Conservation (phyloP, 53 echinoderm and acorn worm species). For the Zoroaster sp. region DNA sequence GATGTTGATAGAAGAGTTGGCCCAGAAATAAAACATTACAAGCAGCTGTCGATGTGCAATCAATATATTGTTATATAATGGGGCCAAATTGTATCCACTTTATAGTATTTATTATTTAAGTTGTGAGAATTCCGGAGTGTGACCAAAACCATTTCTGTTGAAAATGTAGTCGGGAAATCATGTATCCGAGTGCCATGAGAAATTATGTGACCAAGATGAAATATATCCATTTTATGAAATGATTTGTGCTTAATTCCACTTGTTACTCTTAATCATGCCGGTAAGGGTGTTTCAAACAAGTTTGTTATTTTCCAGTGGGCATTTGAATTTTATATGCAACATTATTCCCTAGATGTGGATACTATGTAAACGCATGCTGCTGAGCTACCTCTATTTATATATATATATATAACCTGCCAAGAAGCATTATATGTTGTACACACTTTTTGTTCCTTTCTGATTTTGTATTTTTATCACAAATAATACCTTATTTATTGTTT, state of each 20-base stretch:
- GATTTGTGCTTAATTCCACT: too few species aligned
- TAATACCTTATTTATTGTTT: background rate
- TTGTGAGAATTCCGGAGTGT: too few species aligned
- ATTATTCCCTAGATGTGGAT: background rate
- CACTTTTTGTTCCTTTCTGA: background rate
- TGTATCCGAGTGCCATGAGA: too few species aligned
- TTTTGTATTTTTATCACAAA: background rate
- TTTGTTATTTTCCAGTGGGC: background rate
- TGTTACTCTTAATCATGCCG: too few species aligned
- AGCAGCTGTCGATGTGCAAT: background rate
- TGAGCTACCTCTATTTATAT: background rate
- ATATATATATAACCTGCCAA: background rate
- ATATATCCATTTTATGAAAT: too few species aligned
- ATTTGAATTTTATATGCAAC: background rate
- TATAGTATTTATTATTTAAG: background rate
- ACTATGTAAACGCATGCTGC: background rate
- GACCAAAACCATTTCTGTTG: too few species aligned
- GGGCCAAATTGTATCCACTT: background rate
- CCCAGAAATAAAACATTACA: too few species aligned
- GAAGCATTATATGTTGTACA: background rate
- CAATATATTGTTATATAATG: background rate
- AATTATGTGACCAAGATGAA: too few species aligned
- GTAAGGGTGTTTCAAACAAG: too few species aligned
- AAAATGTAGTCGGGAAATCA: too few species aligned
- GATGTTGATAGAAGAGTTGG: too few species aligned